phyloP scores from a whole-genome alignment of 2,797 vertebrate genomes.

The Rachycentron canadum region DNA sequence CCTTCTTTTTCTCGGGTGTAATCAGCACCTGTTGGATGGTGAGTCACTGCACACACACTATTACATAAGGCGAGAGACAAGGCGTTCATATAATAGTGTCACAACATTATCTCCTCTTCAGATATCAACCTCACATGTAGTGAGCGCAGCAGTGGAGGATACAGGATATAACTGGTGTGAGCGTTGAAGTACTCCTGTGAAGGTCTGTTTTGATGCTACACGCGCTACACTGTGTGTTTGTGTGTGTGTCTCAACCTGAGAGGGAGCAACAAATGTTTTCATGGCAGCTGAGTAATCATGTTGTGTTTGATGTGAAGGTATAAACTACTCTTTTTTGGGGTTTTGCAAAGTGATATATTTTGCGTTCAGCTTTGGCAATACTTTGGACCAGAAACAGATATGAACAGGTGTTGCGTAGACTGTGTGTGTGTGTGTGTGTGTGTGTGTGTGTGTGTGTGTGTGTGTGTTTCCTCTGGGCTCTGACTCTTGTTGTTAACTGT shows the following conservation, averaged over 20 bases:
- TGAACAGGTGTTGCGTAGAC: not conserved
- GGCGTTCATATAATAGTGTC: not conserved
- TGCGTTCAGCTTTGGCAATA: conserved; percentile 9
- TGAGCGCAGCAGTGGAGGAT: not conserved
- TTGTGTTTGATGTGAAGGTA: conserved; percentile 19
- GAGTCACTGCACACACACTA: conserved; percentile 4
- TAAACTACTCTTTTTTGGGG: not conserved
- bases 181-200: not conserved
- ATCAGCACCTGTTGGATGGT: conserved; percentile 31
- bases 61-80: not conserved
- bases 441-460: no score
- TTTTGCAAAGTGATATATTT: conserved; percentile 16
- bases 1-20: conserved; percentile 1
- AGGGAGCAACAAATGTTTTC: conserved; percentile 10
- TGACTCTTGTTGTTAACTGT: not conserved
- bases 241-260: conserved; percentile 3
- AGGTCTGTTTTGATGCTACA: conserved; percentile 16
- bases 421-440: no score
- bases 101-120: not conserved
- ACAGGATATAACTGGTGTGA: not conserved
- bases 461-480: not conserved
- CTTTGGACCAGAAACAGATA: not conserved
- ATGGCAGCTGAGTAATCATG: conserved; percentile 17
- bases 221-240: not conserved
- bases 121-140: not conserved